phyloP scores from a whole-genome alignment of 2,888 invertebrate species.

The Amiota communis region DNA sequence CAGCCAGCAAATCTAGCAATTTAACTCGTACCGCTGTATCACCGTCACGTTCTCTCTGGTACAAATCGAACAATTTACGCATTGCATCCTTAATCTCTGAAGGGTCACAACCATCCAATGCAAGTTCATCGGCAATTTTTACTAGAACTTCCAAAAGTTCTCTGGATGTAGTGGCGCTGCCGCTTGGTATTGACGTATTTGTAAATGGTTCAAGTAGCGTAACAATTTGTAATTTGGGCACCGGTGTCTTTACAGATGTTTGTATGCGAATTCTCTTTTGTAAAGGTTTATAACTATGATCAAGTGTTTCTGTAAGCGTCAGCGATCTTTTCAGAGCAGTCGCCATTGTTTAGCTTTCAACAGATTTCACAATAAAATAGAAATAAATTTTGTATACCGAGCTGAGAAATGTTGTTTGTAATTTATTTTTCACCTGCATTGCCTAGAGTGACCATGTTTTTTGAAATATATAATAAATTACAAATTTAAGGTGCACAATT shows the following conservation, averaged over 20 bases:
- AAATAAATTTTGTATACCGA: no score
- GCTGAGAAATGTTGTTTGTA: no score
- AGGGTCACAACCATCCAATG: conserved; percentile 57
- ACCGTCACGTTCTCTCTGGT: conserved; percentile 66
- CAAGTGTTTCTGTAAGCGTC: conserved; percentile 45
- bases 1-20: conserved; percentile 65
- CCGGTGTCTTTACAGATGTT: conserved; percentile 45
- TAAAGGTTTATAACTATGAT: conserved; percentile 43
- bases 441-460: no score
- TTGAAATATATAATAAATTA: no score
- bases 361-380: no score
- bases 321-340: background rate
- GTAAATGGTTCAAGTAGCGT: conserved; percentile 53
- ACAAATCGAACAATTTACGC: conserved; percentile 63
- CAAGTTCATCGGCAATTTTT: conserved; percentile 68
- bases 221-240: conserved; percentile 56
- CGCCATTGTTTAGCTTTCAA: background rate
- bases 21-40: conserved; percentile 68
- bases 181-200: background rate
- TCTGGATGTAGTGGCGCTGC: conserved; percentile 36
- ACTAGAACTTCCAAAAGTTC: conserved; percentile 68
- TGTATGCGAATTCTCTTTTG: conserved; percentile 67
- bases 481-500: no score
- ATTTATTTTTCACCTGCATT: no score
- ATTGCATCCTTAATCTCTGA: conserved; percentile 65